Percentiles rank a stretch among this genome's conserved stretches.
Evolutionary conservation across 2,797 vertebrate species (phyloP).

Genomic region (Mus minutoides): DNA sequence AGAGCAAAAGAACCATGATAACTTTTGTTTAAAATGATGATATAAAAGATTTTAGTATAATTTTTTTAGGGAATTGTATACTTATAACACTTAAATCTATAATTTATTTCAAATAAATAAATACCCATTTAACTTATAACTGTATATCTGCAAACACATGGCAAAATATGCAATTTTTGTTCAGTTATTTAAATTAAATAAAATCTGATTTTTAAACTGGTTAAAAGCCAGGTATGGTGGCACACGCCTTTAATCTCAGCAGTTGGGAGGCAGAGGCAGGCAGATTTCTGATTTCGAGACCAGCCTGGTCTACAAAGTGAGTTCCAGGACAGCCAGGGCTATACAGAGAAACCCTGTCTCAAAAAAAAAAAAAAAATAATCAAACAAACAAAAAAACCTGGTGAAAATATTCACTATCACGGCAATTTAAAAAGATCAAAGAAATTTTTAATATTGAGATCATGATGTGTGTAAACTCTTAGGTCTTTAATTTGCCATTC

Average conservation of each 20-base stretch:
- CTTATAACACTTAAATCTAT: neutral
- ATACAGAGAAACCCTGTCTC: no score
- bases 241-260: no score
- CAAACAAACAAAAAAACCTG: no score
- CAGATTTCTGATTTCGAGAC: no score
- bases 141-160: neutral
- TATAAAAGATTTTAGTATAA: neutral
- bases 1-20: neutral
- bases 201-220: neutral
- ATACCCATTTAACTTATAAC: neutral
- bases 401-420: constrained; percentile 9
- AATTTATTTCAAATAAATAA: neutral
- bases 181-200: neutral
- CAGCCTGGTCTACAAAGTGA: no score
- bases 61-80: neutral
- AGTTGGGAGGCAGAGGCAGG: no score
- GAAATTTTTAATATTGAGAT: neutral
- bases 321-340: no score
- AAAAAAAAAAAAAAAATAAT: no score
- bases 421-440: neutral
- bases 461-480: neutral
- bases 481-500: neutral
- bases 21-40: neutral
- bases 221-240: no score
- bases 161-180: neutral